Evolutionary conservation across 2,797 vertebrate species (phyloP).

Genomic region (Phoxinus dragarum): DNA sequence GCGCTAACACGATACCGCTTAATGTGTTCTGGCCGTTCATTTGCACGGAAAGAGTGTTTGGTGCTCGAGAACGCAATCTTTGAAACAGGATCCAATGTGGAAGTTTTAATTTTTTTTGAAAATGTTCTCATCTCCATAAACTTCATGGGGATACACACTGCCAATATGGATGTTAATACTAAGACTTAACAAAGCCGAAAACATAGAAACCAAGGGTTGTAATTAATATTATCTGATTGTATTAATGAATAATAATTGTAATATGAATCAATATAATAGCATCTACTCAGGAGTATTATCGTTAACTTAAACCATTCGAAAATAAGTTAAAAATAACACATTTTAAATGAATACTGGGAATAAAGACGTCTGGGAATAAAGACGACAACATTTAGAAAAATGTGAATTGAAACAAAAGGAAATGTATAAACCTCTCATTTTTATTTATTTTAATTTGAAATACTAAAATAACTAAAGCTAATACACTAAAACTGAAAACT

Average conservation of each 20-base stretch:
- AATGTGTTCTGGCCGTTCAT: too few relatives aligned
- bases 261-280: neutral
- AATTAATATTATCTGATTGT: neutral
- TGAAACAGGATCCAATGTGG: too few relatives aligned
- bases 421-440: neutral
- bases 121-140: too few relatives aligned
- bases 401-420: too few relatives aligned
- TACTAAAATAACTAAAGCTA: neutral
- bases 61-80: too few relatives aligned
- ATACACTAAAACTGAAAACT: neutral
- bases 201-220: neutral
- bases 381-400: too few relatives aligned
- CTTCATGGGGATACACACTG: neutral
- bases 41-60: too few relatives aligned
- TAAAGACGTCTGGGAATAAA: too few relatives aligned
- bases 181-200: neutral
- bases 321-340: too few relatives aligned
- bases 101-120: too few relatives aligned
- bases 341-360: neutral
- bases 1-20: too few relatives aligned
- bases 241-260: neutral
- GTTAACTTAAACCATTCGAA: neutral
- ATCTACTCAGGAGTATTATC: neutral
- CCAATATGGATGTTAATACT: neutral
- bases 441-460: neutral